These are phyloP conservation scores for Calephelis nemesis DNA, from an alignment of 1,140 invertebrate species.

Conservation along the genomic window DNA sequence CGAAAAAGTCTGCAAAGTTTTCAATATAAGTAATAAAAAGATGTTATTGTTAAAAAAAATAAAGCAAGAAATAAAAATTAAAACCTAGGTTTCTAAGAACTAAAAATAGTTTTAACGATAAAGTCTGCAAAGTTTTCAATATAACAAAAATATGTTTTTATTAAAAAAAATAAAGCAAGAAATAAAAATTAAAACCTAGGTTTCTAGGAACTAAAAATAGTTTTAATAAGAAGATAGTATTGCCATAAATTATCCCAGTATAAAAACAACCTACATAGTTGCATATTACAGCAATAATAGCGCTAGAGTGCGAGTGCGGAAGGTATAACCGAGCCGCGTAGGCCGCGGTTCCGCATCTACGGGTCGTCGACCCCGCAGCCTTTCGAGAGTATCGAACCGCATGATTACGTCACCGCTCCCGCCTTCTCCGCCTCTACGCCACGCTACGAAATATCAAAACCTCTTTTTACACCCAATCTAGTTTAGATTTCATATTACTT, in stretches of 20 bases:
- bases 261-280: constrained; percentile 6
- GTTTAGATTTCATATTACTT: constrained; percentile 4
- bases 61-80: too few species aligned
- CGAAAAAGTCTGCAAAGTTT: too few species aligned
- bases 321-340: constrained; percentile 69
- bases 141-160: too few species aligned
- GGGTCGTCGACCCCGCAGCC: constrained; percentile 67
- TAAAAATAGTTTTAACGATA: too few species aligned
- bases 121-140: too few species aligned
- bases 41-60: too few species aligned
- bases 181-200: too few species aligned
- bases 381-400: constrained; percentile 75
- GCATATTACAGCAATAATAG: constrained; percentile 21
- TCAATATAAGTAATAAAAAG: too few species aligned
- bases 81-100: too few species aligned
- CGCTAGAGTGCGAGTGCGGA: constrained; percentile 50
- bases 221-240: too few species aligned
- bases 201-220: too few species aligned
- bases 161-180: too few species aligned
- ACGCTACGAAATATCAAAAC: constrained; percentile 25
- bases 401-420: constrained; percentile 62
- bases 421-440: constrained; percentile 14
- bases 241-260: not conserved
- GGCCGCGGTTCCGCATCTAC: constrained; percentile 71
- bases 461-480: constrained; percentile 9